Evolutionary conservation across 2,113 vertebrate genomes (phyloP), one percentile per base, ranked within the genome.

Genomic region (Notothenia rossii): DNA sequence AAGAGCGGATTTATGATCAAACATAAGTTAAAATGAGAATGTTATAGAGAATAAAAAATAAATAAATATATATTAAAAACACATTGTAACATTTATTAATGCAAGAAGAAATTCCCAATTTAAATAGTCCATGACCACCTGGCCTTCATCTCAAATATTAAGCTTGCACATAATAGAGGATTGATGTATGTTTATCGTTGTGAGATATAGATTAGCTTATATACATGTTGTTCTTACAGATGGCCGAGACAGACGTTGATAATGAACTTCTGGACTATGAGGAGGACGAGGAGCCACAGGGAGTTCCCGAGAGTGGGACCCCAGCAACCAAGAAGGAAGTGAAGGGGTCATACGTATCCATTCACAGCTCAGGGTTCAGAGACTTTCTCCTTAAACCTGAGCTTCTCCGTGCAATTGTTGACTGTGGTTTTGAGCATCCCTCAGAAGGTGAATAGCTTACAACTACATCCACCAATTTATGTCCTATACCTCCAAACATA

Each of bases 361-460:
- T 97, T 84, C 96, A 97, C 92, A 97, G 96, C 91, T 97, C 96
- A 0, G 96, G 96, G 33, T 97, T 97, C 90, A 92, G 96, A 75
- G 96, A 97, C 91, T 97, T 97, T 77, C 92, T 97, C 72, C 93
- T 97, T 56, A 97, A 97, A 86, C 96, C 96, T 0, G 96, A 97
- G 88, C 94, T 97, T 7, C 95, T 97, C 3, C 92, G 96, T 5
- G 96, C 96, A 75, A 96, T 97, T 4, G 96, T 97, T 0, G 96
- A 97, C 93, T 97, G 96, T 72, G 96, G 96, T 25, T 97, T 97
- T 80, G 96, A 97, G 65, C 96, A 97, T 87, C 96, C 96, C 0
- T 97, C 96, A 22, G 96, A 97, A 94, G 96, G 96, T 97, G 69
- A 36, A 79, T 11, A 17, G 2, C 9, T n/a, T 7, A 45, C 11